Conservation (phyloP, 2,888 invertebrate genomes). For the Brachypalpus laphriformis region DNA sequence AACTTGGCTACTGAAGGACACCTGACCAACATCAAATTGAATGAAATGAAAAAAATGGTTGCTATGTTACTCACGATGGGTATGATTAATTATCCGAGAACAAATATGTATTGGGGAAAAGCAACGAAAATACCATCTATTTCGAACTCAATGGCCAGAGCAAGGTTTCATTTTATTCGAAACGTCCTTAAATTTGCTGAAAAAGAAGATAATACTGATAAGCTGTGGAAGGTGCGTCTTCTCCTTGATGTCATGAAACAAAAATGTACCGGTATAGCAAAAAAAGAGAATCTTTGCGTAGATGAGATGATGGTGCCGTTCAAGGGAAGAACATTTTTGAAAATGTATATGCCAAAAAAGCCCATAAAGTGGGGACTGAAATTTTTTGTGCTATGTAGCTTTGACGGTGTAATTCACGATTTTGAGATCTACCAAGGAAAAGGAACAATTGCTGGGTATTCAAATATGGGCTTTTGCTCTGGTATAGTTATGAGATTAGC, state of each 20-base stretch:
- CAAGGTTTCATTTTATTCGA: conserved; percentile 1
- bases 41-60: not conserved
- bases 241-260: not conserved
- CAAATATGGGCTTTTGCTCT: too few species aligned
- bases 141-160: conserved; percentile 8
- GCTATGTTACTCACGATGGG: not conserved
- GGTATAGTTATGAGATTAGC: not conserved
- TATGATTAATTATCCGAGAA: conserved; percentile 11
- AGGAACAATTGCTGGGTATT: not conserved
- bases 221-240: conserved; percentile 2
- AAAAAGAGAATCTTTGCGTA: not conserved
- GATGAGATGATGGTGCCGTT: conserved; percentile 36
- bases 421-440: conserved; percentile 27
- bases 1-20: not conserved
- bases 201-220: not conserved
- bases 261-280: not conserved
- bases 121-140: too few species aligned
- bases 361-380: too few species aligned
- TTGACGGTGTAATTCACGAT: too few species aligned
- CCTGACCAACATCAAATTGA: conserved; percentile 6
- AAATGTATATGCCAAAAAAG: too few species aligned
- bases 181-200: too few species aligned
- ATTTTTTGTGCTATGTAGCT: conserved; percentile 21
- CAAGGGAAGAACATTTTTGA: conserved; percentile 3
- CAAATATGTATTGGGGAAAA: conserved; percentile 15